A percentile compares a stretch with the other conserved stretches of the same genome.
Evolutionary conservation across 2,113 vertebrate genomes (phyloP).

Genomic region (Dromas ardeola): DNA sequence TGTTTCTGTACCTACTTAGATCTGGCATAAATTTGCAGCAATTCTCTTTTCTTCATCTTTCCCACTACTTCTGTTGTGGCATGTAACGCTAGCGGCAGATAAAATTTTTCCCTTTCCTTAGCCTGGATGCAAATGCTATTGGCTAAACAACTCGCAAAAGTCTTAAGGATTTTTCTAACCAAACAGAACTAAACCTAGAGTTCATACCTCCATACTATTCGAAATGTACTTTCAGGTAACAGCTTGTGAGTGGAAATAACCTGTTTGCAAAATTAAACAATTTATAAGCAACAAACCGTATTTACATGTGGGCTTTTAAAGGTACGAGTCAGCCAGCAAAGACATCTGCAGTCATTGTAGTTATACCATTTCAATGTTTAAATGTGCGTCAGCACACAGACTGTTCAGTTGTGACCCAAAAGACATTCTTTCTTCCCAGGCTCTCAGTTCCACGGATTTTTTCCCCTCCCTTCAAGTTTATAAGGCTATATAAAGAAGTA

Average conservation of each 20-base stretch:
- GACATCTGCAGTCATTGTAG: neutral
- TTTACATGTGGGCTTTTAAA: neutral
- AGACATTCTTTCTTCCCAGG: neutral
- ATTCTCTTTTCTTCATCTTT: neutral
- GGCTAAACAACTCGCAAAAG: neutral
- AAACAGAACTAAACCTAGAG: neutral
- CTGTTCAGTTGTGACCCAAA: neutral
- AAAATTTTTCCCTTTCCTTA: neutral
- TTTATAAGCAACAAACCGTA: neutral
- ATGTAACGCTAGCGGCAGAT: neutral
- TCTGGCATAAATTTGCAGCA: neutral
- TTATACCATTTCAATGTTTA: neutral
- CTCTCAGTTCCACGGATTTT: neutral
- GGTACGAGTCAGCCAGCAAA: neutral
- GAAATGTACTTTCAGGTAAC: neutral
- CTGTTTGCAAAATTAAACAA: neutral
- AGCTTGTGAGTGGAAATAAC: neutral
- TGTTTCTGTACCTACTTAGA: neutral
- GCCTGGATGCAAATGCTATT: neutral
- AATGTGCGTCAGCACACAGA: neutral
- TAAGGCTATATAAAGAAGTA: neutral
- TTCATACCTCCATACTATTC: neutral
- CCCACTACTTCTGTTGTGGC: neutral
- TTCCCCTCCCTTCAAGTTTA: neutral
- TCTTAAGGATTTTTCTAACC: neutral